Evolutionary conservation across 2,113 vertebrate genomes (phyloP).

Genomic region (Amazona vittata): DNA sequence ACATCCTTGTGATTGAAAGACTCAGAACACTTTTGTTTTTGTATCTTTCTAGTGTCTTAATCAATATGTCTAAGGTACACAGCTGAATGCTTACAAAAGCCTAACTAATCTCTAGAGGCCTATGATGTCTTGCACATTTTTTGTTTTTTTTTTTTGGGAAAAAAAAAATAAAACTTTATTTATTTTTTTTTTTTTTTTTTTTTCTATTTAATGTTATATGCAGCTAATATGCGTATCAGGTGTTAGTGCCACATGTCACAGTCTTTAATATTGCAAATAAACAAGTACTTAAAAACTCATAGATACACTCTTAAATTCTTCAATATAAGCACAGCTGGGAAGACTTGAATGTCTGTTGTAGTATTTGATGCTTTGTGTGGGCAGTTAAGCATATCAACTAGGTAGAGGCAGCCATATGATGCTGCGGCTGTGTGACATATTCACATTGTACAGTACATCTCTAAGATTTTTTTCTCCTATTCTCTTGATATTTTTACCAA

Average conservation of each 20-base stretch:
- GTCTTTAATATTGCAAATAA: not conserved
- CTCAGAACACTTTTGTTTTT: constrained; percentile 22
- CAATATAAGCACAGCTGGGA: not conserved
- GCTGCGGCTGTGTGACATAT: not conserved
- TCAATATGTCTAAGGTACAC: constrained; percentile 49
- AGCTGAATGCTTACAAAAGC: constrained; percentile 53
- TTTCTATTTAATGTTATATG: not conserved
- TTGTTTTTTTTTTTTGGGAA: no score
- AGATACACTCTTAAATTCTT: not conserved
- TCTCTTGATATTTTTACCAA: not conserved
- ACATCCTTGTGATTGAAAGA: constrained; percentile 10
- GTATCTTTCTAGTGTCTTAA: constrained; percentile 28
- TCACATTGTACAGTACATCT: not conserved
- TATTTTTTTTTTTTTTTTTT: not conserved
- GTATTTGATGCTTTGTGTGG: not conserved
- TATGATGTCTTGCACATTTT: constrained; percentile 30
- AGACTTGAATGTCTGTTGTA: not conserved
- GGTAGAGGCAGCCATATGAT: not conserved
- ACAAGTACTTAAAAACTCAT: not conserved
- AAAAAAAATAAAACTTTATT: no score
- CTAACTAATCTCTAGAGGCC: constrained; percentile 24
- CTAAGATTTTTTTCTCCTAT: not conserved
- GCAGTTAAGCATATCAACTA: not conserved
- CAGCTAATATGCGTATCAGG: not conserved
- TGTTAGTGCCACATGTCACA: not conserved